Evolutionary conservation across 1,140 invertebrate species (phyloP).

Genomic region (Theocolax elegans): DNA sequence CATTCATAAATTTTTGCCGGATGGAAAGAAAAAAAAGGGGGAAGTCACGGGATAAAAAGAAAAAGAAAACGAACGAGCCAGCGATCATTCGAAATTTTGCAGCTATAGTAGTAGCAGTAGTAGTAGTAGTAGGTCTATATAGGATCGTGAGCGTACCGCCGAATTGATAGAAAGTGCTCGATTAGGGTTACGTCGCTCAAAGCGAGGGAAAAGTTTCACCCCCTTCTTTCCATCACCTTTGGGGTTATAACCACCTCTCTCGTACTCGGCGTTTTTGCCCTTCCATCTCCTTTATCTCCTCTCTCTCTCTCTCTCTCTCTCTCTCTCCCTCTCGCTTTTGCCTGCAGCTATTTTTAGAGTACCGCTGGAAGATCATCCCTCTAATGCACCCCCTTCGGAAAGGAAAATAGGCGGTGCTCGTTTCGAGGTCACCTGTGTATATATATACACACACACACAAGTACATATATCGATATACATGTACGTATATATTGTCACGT

Average conservation of each 20-base stretch:
- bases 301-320: neutral
- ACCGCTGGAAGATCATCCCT: conserved; percentile 16
- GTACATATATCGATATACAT: neutral
- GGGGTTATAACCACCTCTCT: neutral
- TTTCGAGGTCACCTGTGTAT: conserved; percentile 8
- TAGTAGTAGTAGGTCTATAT: too few species aligned
- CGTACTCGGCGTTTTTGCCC: too few species aligned
- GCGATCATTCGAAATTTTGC: too few species aligned
- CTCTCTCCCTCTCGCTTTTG: neutral
- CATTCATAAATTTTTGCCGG: too few species aligned
- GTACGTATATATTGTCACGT: too few species aligned
- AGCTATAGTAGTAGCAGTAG: too few species aligned
- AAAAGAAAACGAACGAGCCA: too few species aligned
- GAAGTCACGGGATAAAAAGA: too few species aligned
- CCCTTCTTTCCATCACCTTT: neutral
- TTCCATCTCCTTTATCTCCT: neutral
- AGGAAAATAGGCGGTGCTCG: conserved; percentile 11
- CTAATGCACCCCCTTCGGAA: conserved; percentile 11
- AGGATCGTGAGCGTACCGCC: too few species aligned
- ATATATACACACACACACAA: neutral
- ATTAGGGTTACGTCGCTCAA: conserved; percentile 30
- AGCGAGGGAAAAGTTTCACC: neutral
- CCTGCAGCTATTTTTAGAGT: conserved; percentile 21
- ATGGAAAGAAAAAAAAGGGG: too few species aligned
- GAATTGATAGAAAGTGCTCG: conserved; percentile 19